Conservation (phyloP, 2,888 invertebrate species). For the Dicyrtomina minuta region DNA sequence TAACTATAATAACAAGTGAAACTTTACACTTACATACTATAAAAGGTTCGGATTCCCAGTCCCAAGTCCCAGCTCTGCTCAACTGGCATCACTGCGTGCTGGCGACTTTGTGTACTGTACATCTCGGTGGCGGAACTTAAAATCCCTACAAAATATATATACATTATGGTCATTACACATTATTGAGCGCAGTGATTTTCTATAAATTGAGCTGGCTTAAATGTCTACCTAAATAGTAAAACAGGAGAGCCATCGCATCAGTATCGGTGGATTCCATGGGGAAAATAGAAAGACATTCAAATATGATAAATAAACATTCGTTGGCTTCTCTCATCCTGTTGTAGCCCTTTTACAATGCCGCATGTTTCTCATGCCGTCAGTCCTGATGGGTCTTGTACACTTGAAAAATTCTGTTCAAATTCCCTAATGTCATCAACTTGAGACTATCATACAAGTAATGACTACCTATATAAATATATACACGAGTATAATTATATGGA, state of each 20-base stretch:
- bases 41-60: too few species aligned
- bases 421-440: conserved; percentile 9
- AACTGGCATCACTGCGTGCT: too few species aligned
- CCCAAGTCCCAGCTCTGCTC: too few species aligned
- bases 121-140: background rate
- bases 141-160: too few species aligned
- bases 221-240: too few species aligned
- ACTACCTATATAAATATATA: too few species aligned
- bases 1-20: too few species aligned
- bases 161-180: too few species aligned
- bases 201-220: too few species aligned
- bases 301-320: conserved; percentile 35
- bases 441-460: conserved; percentile 10
- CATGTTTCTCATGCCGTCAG: conserved; percentile 29
- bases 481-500: too few species aligned
- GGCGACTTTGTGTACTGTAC: background rate
- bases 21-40: too few species aligned
- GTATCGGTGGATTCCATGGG: conserved; percentile 16
- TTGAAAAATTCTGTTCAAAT: background rate
- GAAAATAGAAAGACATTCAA: conserved; percentile 26
- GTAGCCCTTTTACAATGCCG: conserved; percentile 11
- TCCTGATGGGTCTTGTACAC: background rate
- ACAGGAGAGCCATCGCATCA: background rate
- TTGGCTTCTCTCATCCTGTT: conserved; percentile 12
- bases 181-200: too few species aligned